A percentile compares a stretch with the other conserved stretches of the same genome.
phyloP scores from a whole-genome alignment of 2,888 invertebrate genomes.

The Troides helena region DNA sequence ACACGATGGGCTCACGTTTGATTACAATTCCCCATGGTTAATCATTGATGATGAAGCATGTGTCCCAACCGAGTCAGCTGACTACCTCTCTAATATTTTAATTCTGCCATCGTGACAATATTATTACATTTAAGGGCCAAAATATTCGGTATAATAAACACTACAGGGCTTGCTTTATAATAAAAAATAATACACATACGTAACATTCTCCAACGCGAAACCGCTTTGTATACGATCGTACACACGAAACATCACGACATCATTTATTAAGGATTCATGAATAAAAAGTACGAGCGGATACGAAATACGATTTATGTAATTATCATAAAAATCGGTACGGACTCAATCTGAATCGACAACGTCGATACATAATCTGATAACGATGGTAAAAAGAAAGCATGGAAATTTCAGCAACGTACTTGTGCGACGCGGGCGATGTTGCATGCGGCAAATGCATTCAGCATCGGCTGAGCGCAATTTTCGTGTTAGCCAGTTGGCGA shows the following conservation, averaged over 20 bases:
- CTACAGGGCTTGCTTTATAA: too few species aligned
- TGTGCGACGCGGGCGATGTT: conserved; percentile 46
- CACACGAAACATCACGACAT: background rate
- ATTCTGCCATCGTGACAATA: too few species aligned
- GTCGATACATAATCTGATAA: conserved; percentile 37
- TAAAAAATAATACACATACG: background rate
- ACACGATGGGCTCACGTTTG: too few species aligned
- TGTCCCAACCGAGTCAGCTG: too few species aligned
- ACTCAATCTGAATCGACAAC: conserved; percentile 32
- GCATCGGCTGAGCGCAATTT: conserved; percentile 64
- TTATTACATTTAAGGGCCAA: too few species aligned
- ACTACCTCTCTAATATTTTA: too few species aligned
- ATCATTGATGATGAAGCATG: too few species aligned
- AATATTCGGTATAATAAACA: too few species aligned
- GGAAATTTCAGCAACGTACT: conserved; percentile 47
- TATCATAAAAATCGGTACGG: conserved; percentile 21
- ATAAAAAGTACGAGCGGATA: conserved; percentile 13
- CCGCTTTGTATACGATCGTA: background rate
- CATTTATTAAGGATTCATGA: conserved; percentile 6
- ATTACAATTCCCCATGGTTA: too few species aligned
- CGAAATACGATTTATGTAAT: conserved; percentile 15
- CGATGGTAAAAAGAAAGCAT: conserved; percentile 36
- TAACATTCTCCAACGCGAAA: background rate
- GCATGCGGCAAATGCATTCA: conserved; percentile 74
- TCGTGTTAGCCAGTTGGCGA: conserved; percentile 66